These are phyloP conservation scores for Lithobates pipiens DNA, from an alignment of 2,797 vertebrate species.

Conservation along the genomic window DNA sequence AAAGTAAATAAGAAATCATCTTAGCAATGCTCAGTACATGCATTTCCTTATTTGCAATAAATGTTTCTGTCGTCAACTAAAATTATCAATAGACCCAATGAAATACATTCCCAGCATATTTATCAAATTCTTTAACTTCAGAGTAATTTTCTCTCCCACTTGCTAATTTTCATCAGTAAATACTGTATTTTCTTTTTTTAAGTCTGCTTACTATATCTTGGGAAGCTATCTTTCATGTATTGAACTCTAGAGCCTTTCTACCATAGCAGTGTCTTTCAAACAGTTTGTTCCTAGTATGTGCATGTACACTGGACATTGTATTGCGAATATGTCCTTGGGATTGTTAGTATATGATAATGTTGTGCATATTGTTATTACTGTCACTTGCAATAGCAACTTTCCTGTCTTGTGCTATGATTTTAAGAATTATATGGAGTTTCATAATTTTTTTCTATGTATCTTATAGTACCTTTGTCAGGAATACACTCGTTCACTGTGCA, in stretches of 20 bases:
- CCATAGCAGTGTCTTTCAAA: background rate
- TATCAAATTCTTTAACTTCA: conserved; percentile 1
- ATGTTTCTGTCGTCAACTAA: background rate
- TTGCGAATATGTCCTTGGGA: too few species aligned
- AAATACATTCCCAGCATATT: background rate
- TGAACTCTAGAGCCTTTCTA: background rate
- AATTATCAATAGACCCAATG: background rate
- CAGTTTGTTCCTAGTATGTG: background rate
- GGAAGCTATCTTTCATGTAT: conserved; percentile 22
- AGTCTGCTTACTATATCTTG: background rate
- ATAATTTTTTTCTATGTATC: too few species aligned
- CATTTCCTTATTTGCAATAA: background rate
- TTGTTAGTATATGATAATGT: too few species aligned
- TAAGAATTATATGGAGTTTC: too few species aligned
- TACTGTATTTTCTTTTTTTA: conserved; percentile 2
- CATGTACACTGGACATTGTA: too few species aligned
- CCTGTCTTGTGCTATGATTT: too few species aligned
- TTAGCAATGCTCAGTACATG: too few species aligned
- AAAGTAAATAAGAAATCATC: too few species aligned
- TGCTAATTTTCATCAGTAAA: background rate
- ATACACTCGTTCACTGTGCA: too few species aligned
- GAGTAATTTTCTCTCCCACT: background rate
- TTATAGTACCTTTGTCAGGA: too few species aligned
- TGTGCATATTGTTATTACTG: too few species aligned
- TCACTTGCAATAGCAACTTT: too few species aligned